A percentile compares a stretch with the other conserved stretches of the same genome.
Conservation (phyloP, 2,797 vertebrate genomes). For the Phataginus tricuspis region DNA sequence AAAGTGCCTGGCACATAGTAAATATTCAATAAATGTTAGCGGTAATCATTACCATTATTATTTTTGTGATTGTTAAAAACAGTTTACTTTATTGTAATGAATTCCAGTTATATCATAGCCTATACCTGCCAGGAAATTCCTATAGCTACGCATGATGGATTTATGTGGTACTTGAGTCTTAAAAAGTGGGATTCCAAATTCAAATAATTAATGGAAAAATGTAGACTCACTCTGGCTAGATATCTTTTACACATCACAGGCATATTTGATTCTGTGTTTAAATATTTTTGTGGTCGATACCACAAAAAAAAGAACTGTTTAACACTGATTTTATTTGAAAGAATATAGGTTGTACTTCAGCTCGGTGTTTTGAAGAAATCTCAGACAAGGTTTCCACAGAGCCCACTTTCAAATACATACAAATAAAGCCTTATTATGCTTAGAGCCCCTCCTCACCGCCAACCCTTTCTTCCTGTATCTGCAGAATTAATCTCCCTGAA, state of each 20-base stretch:
- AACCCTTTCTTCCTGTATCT: background rate
- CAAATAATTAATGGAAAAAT: background rate
- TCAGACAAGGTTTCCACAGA: background rate
- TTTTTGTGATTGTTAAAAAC: constrained; percentile 37
- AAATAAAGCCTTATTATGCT: background rate
- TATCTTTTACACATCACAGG: background rate
- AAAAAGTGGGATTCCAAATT: constrained; percentile 56
- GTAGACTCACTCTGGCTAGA: background rate
- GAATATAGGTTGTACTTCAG: background rate
- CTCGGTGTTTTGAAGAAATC: background rate
- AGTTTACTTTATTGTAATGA: constrained; percentile 63
- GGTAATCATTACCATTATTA: background rate
- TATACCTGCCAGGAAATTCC: constrained; percentile 50
- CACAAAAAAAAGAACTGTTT: background rate
- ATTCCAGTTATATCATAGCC: constrained; percentile 68
- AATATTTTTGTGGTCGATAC: background rate
- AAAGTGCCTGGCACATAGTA: background rate
- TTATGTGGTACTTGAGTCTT: constrained; percentile 55
- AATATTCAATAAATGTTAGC: constrained; percentile 28
- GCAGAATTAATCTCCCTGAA: background rate
- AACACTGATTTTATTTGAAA: constrained; percentile 23
- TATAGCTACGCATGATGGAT: constrained; percentile 46
- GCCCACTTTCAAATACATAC: background rate
- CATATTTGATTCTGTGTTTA: constrained; percentile 44
- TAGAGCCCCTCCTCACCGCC: background rate